Evolutionary conservation across 2,888 invertebrate species (phyloP).

Genomic region (Heliconius sara): DNA sequence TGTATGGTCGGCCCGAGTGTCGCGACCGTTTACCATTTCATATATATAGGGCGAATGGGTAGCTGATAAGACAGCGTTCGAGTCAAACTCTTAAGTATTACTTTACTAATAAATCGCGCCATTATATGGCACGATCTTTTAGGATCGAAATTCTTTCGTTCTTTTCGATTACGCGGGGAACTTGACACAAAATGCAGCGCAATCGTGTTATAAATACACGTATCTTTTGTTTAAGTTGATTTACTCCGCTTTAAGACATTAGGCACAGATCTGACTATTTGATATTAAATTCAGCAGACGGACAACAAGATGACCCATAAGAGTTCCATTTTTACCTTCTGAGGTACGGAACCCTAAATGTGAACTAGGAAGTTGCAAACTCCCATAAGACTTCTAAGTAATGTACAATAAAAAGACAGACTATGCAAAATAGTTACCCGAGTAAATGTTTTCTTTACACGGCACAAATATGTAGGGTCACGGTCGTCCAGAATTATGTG

Average conservation of each 20-base stretch:
- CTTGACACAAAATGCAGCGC: background rate
- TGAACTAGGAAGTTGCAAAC: conserved; percentile 7
- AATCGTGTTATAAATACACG: no score
- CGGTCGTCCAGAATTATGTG: conserved; percentile 53
- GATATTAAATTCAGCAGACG: background rate
- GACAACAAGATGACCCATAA: background rate
- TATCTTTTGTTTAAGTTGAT: no score
- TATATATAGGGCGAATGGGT: no score
- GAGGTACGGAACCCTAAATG: background rate
- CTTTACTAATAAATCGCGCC: no score
- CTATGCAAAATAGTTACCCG: conserved; percentile 27
- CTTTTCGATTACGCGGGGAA: background rate
- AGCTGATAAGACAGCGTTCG: no score
- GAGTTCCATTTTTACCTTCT: background rate
- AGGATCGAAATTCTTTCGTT: no score
- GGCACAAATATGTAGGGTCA: conserved; percentile 47
- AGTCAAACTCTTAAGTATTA: no score
- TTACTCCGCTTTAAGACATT: no score
- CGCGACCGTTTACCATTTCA: no score
- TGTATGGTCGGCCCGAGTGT: no score
- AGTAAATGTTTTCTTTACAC: conserved; percentile 30
- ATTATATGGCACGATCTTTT: no score
- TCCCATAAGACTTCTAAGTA: conserved; percentile 20
- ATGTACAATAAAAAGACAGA: conserved; percentile 31
- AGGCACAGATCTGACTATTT: background rate